These are phyloP conservation scores for Molossus alvarezi DNA, from an alignment of 2,797 vertebrate genomes.

Conservation along the genomic window DNA sequence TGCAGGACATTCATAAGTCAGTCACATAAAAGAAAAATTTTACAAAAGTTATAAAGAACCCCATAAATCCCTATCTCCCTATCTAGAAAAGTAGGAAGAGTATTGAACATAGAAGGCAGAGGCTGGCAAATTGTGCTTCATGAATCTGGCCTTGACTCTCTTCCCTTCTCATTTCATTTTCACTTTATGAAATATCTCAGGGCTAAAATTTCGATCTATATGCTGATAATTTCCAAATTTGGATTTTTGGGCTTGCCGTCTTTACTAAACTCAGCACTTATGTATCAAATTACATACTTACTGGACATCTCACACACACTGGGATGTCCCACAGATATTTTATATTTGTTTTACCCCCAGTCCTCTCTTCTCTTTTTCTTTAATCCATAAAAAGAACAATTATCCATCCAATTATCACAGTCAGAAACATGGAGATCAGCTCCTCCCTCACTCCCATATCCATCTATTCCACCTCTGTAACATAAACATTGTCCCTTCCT, in stretches of 20 bases:
- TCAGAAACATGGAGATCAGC: constrained; percentile 48
- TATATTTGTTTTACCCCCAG: constrained; percentile 19
- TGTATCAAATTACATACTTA: constrained; percentile 24
- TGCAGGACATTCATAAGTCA: constrained; percentile 52
- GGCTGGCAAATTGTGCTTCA: not conserved
- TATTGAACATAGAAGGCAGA: not conserved
- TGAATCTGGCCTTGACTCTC: constrained; percentile 2
- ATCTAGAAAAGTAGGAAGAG: constrained; percentile 38
- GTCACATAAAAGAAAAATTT: constrained; percentile 62
- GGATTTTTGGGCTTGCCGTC: not conserved
- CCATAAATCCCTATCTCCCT: constrained; percentile 56
- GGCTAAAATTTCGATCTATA: constrained; percentile 49
- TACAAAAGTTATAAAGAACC: not conserved
- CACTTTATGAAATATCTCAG: constrained; percentile 5
- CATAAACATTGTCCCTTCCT: constrained; percentile 6
- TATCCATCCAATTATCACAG: not conserved
- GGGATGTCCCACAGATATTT: constrained; percentile 48
- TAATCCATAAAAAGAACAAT: constrained; percentile 17
- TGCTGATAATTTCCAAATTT: constrained; percentile 42
- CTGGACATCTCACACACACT: not conserved
- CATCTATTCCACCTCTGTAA: not conserved
- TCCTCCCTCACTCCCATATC: not conserved
- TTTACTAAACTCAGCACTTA: constrained; percentile 16
- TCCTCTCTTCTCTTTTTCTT: constrained; percentile 3
- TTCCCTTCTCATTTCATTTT: not conserved